Percentiles rank a stretch among this genome's conserved stretches.
These are phyloP conservation scores for Nymphicus hollandicus DNA, from an alignment of 2,113 vertebrate genomes.

Conservation along the genomic window DNA sequence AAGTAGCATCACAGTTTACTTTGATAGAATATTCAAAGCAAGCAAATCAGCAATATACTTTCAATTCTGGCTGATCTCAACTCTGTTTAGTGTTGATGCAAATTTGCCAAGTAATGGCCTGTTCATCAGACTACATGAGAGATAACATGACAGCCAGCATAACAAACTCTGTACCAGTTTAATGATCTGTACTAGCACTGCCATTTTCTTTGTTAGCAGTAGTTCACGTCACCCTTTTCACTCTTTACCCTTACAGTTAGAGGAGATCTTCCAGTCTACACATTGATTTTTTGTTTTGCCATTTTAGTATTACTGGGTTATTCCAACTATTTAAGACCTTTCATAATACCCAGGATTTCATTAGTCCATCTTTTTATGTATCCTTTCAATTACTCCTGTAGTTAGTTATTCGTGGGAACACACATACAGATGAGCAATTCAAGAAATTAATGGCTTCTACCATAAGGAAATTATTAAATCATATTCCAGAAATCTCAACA, in stretches of 20 bases:
- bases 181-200: background rate
- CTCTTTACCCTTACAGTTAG: background rate
- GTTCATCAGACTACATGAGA: background rate
- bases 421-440: background rate
- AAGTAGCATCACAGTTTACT: background rate
- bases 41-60: background rate
- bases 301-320: background rate
- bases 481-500: background rate
- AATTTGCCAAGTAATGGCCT: background rate
- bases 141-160: background rate
- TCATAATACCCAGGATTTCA: background rate
- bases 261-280: background rate
- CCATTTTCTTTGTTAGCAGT: background rate
- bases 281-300: background rate
- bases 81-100: background rate
- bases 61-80: background rate
- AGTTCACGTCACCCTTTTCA: background rate
- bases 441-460: background rate
- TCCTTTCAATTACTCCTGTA: background rate
- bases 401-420: background rate
- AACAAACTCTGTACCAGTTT: background rate
- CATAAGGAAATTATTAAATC: background rate
- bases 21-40: background rate
- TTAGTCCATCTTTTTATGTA: background rate
- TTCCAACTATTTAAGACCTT: background rate